phyloP scores from a whole-genome alignment of 92 coral and sea anemone species.

The Porites divaricata region DNA sequence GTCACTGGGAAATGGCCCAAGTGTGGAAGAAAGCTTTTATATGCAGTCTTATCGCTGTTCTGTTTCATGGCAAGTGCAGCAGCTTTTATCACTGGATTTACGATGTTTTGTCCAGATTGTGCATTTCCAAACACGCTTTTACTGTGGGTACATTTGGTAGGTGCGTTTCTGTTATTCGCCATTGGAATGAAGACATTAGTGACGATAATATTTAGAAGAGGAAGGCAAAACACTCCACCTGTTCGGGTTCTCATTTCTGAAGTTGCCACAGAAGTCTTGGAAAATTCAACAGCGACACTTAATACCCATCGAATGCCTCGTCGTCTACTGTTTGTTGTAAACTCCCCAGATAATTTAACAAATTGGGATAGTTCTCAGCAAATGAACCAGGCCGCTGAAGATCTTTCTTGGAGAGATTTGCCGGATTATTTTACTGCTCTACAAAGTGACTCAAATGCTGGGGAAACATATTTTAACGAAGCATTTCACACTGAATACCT shows the following conservation, averaged over 20 bases:
- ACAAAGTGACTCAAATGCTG: no score
- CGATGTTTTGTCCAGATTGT: background rate
- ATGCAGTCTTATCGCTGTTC: background rate
- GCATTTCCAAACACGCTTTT: background rate
- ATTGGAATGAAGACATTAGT: background rate
- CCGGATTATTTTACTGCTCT: background rate
- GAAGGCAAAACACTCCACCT: background rate
- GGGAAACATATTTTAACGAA: background rate
- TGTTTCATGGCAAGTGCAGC: background rate
- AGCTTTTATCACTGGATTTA: background rate
- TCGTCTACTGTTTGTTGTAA: background rate
- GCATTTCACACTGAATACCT: background rate
- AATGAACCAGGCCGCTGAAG: background rate
- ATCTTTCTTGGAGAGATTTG: background rate
- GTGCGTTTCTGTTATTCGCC: background rate
- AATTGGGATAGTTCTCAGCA: background rate
- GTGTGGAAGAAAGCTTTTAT: background rate
- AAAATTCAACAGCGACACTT: conserved; percentile 64
- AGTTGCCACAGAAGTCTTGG: conserved; percentile 65
- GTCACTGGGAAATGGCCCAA: background rate
- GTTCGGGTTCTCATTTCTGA: conserved; percentile 59
- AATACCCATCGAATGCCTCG: conserved; percentile 9
- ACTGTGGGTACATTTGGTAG: background rate
- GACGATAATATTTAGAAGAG: background rate
- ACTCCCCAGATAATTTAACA: background rate